A percentile compares a stretch with the other conserved stretches of the same genome.
These are phyloP conservation scores for Apolygus lucorum DNA, from an alignment of 1,140 invertebrate species.

Conservation along the genomic window DNA sequence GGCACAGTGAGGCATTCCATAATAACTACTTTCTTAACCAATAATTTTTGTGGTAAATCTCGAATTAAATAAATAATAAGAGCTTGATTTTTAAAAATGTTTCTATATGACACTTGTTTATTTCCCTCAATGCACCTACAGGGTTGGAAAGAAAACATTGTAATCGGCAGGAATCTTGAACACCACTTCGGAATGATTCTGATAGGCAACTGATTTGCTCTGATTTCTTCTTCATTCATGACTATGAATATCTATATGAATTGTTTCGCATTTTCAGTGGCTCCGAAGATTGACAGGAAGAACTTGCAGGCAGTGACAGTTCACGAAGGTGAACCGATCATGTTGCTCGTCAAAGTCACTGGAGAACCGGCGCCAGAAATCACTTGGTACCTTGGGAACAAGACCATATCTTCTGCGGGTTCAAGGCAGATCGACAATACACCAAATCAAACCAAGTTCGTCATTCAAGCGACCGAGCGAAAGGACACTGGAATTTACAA, in stretches of 20 bases:
- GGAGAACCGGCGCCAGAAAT: slow-evolving; percentile 78
- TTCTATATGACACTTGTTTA: too few relatives aligned
- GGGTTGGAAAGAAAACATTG: too few relatives aligned
- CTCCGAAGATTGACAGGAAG: slow-evolving; percentile 82
- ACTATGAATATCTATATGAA: not conserved
- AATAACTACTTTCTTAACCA: too few relatives aligned
- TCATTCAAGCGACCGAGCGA: slow-evolving; percentile 67
- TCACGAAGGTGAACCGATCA: slow-evolving; percentile 72
- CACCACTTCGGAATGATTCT: too few relatives aligned
- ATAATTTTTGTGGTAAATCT: too few relatives aligned
- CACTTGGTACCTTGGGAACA: slow-evolving; percentile 58
- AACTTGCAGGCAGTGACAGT: slow-evolving; percentile 67
- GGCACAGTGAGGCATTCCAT: too few relatives aligned
- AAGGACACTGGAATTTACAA: slow-evolving; percentile 81
- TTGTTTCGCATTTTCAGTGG: slow-evolving; percentile 51
- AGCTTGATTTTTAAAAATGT: too few relatives aligned
- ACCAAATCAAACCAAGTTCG: slow-evolving; percentile 78
- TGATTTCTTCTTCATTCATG: too few relatives aligned
- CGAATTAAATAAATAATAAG: too few relatives aligned
- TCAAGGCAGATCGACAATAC: slow-evolving; percentile 63
- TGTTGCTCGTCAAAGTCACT: slow-evolving; percentile 72
- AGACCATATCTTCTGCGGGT: slow-evolving; percentile 43
- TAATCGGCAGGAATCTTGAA: too few relatives aligned
- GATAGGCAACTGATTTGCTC: too few relatives aligned
- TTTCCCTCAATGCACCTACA: too few relatives aligned